These are phyloP conservation scores for Seriola aureovittata DNA, from an alignment of 2,113 vertebrate genomes.

Conservation along the genomic window DNA sequence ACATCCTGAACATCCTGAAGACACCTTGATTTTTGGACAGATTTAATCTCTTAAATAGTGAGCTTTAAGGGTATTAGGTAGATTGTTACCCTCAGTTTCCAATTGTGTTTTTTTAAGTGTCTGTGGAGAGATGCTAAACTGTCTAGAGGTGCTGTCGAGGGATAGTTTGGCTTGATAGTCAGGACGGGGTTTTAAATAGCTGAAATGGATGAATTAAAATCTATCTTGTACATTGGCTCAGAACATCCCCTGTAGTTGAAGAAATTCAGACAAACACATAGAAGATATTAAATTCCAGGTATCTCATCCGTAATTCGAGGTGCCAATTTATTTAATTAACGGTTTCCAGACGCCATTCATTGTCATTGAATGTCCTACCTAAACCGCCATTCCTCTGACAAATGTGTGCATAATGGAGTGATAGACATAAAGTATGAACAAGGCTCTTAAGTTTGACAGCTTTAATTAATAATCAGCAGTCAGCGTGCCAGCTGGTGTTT, in stretches of 20 bases:
- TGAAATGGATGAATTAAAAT: neutral
- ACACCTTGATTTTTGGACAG: neutral
- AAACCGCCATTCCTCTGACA: conserved; percentile 15
- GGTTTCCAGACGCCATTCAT: neutral
- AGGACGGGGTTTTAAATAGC: neutral
- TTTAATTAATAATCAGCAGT: conserved; percentile 59
- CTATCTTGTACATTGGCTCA: neutral
- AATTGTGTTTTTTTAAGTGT: neutral
- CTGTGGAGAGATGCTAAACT: neutral
- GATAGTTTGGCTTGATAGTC: neutral
- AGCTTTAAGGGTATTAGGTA: too few relatives aligned
- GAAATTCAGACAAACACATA: neutral
- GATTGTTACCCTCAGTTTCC: too few relatives aligned
- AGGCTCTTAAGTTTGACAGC: conserved; percentile 56
- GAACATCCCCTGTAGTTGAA: too few relatives aligned
- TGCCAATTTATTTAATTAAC: conserved; percentile 12
- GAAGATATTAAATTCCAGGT: neutral
- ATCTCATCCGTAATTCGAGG: neutral
- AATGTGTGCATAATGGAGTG: conserved; percentile 37
- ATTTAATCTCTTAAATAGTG: neutral
- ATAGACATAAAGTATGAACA: conserved; percentile 45
- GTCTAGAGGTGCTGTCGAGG: too few relatives aligned
- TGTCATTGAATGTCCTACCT: conserved; percentile 55
- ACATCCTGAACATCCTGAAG: too few relatives aligned
- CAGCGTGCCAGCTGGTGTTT: conserved; percentile 57